phyloP scores from a whole-genome alignment of 2,888 invertebrate genomes.

The Ferrisia virgata region DNA sequence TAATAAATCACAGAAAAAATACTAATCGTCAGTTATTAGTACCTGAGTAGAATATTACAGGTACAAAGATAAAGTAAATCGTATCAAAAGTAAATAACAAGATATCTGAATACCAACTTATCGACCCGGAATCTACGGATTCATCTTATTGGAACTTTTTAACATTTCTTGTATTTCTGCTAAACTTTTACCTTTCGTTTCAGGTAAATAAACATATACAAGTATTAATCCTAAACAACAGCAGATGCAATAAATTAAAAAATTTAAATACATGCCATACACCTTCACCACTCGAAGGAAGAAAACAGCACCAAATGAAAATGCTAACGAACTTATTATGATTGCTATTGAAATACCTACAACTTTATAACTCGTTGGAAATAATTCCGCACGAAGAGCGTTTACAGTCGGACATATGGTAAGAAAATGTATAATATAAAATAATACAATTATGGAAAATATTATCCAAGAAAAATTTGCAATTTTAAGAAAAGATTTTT shows the following conservation, averaged over 20 bases:
- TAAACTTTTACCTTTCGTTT: conserved; percentile 7
- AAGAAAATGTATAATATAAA: neutral
- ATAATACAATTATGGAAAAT: neutral
- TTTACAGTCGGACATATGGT: neutral
- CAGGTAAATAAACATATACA: neutral
- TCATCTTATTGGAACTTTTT: neutral
- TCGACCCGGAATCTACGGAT: neutral
- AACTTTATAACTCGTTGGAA: neutral
- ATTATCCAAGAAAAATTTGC: neutral
- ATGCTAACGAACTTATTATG: neutral
- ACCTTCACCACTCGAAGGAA: neutral
- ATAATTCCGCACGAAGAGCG: neutral
- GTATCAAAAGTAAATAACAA: too few species aligned
- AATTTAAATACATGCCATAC: neutral
- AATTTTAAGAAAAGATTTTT: neutral
- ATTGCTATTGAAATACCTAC: neutral
- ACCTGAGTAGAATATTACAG: too few species aligned
- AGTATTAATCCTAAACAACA: neutral
- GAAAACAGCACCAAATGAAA: neutral
- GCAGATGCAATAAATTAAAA: neutral
- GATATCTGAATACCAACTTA: neutral
- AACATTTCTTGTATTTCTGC: neutral
- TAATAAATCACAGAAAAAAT: too few species aligned
- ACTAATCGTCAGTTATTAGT: too few species aligned
- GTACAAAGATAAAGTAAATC: too few species aligned